These are phyloP conservation scores for Stramonita haemastoma DNA, from an alignment of 2,888 invertebrate species.

Conservation along the genomic window DNA sequence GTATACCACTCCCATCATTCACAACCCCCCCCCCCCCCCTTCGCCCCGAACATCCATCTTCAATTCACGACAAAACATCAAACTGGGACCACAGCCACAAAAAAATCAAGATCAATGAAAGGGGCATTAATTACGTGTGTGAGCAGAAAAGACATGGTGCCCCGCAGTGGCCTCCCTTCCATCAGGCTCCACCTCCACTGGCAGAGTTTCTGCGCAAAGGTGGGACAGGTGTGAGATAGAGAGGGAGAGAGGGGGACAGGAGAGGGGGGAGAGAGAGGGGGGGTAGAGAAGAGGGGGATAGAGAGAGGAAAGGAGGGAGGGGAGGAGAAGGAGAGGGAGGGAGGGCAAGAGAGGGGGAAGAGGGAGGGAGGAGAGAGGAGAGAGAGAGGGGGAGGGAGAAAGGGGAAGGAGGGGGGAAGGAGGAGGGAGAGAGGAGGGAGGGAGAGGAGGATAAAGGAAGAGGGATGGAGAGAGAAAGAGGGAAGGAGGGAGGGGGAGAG, in stretches of 20 bases:
- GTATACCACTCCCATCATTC: too few species aligned
- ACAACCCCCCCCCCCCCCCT: background rate
- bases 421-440: background rate
- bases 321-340: too few species aligned
- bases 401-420: background rate
- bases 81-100: background rate
- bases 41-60: background rate
- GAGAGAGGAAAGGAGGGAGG: too few species aligned
- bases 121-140: constrained; percentile 19
- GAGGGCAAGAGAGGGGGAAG: too few species aligned
- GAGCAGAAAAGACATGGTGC: constrained; percentile 4
- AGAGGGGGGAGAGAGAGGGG: too few species aligned
- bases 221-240: background rate
- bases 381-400: background rate
- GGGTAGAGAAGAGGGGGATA: too few species aligned
- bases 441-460: background rate
- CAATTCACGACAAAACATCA: too few species aligned
- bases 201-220: constrained; percentile 20
- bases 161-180: constrained; percentile 38
- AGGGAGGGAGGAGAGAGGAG: too few species aligned
- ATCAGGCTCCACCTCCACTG: constrained; percentile 21
- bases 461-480: background rate
- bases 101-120: background rate
- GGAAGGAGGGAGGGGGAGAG: background rate
- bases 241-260: too few species aligned